Percentiles rank a stretch among this genome's conserved stretches.
Conservation (phyloP, 2,113 vertebrate genomes). For the Microcebus lehilahytsara region DNA sequence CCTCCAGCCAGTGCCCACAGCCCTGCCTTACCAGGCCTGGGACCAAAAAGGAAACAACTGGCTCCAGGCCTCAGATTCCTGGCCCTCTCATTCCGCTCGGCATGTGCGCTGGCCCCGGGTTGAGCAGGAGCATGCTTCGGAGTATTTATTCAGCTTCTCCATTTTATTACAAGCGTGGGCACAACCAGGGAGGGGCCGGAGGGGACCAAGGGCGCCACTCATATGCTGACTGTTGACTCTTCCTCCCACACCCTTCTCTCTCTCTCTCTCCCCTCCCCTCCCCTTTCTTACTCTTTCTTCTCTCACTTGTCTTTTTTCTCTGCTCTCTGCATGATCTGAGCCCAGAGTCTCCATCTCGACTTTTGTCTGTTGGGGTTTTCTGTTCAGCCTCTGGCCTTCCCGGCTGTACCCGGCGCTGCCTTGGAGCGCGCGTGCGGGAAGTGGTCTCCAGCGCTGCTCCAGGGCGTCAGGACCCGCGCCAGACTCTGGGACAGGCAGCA, state of each 20-base stretch:
- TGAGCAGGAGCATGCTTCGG: not conserved
- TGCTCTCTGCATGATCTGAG: not conserved
- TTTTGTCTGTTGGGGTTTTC: not conserved
- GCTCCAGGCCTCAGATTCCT: not conserved
- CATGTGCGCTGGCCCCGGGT: not conserved
- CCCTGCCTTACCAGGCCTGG: not conserved
- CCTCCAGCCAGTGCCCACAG: constrained; percentile 33
- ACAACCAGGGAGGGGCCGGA: not conserved
- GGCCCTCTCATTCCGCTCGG: not conserved
- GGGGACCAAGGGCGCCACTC: not conserved
- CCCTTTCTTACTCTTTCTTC: not conserved
- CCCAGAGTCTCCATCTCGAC: not conserved
- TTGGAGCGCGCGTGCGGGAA: not conserved
- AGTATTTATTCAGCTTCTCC: not conserved
- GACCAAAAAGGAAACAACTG: not conserved
- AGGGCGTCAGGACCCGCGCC: not conserved
- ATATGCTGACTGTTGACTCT: not conserved
- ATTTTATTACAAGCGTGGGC: not conserved
- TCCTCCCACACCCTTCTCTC: not conserved
- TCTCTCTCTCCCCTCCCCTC: not conserved
- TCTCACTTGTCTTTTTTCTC: not conserved
- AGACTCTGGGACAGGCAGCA: not conserved
- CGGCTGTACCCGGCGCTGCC: not conserved
- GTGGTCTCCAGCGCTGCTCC: not conserved
- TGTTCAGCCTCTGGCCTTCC: not conserved